Base-by-base conservation (phyloP, 2,113 vertebrate species). In the Corythoichthys haematopterus region DNA sequence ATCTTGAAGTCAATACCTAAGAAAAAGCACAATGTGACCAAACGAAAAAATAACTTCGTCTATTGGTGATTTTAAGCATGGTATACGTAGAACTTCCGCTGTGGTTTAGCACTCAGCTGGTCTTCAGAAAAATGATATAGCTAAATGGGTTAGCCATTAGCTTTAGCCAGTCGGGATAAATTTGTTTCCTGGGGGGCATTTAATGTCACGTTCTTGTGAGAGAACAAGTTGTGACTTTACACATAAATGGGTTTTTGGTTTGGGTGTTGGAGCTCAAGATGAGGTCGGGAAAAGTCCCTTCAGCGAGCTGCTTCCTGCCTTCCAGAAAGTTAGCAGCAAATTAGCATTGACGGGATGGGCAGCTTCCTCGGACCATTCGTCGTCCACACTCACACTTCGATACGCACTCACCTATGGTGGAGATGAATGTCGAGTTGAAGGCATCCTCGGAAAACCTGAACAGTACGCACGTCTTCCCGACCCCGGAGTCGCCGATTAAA, bases 1-100 rank as follows among this genome's bases (percentile, higher is more conserved):
- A 99, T 98, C 90, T 99, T 99, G 87, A 98, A 99, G 81, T 98
- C 97, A 71, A 99, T 98, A 69, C 97, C 97, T 99, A 74, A 79
- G 66, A 84, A 48, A 56, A 63, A 52, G 4, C 43, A 66, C 16
- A 75, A 73, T 1, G 8, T 38, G 16, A 10, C 38, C 47, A 51
- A 15, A 52, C 35, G 28, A 13, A 16, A 12, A 6, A 10, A 57
- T 36, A 14, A 14, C 1, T 1, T 10, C 33, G 35, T 36, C 35
- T 35, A 14, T 6, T 13, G 55, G 13, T 33, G 12, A 57, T 35
- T 57, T 36, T 13, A 57, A 13, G 33, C 2, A 13, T 15, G 33
- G 6, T 36, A 14, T 57, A 6, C 55, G 33, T 36, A 57, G 33
- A 57, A 57, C 55, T 36, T 57, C 28, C 28, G 55, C 33, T 57